Evolutionary conservation across 92 coral and sea anemone species (phyloP).

Genomic region (Chrysogorgia sp.): DNA sequence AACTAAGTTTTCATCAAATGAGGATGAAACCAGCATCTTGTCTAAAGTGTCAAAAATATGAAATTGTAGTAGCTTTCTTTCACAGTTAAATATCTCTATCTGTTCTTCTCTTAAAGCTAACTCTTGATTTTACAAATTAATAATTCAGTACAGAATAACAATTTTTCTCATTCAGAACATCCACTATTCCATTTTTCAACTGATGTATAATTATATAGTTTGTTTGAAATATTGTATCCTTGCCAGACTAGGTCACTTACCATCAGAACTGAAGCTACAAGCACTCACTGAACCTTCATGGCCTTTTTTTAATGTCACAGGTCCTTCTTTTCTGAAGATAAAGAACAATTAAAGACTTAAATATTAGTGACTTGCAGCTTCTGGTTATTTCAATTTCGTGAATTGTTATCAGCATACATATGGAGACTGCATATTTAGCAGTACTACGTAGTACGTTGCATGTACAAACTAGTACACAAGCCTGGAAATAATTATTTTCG

Average conservation of each 20-base stretch:
- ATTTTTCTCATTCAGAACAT: too few relatives aligned
- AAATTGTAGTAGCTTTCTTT: too few relatives aligned
- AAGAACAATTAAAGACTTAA: background rate
- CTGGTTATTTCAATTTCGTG: background rate
- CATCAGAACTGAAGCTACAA: slow-evolving; percentile 89
- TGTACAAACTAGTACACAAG: too few relatives aligned
- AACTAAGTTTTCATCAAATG: slow-evolving; percentile 90
- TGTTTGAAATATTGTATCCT: too few relatives aligned
- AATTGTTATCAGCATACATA: background rate
- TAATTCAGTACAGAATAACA: too few relatives aligned
- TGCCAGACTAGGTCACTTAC: slow-evolving; percentile 45
- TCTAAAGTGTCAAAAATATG: slow-evolving; percentile 47
- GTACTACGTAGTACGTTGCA: too few relatives aligned
- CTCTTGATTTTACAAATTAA: too few relatives aligned
- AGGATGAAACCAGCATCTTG: slow-evolving; percentile 82
- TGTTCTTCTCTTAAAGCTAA: too few relatives aligned
- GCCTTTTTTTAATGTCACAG: slow-evolving; percentile 88
- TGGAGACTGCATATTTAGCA: background rate
- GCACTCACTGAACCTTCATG: slow-evolving; percentile 98
- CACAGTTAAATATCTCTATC: too few relatives aligned
- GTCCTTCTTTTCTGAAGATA: slow-evolving; percentile 79
- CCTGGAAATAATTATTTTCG: too few relatives aligned
- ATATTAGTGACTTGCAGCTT: background rate
- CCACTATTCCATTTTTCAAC: too few relatives aligned
- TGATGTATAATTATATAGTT: too few relatives aligned